Evolutionary conservation across 2,888 invertebrate genomes (phyloP).

Genomic region (Scrobipalpa atriplicella): DNA sequence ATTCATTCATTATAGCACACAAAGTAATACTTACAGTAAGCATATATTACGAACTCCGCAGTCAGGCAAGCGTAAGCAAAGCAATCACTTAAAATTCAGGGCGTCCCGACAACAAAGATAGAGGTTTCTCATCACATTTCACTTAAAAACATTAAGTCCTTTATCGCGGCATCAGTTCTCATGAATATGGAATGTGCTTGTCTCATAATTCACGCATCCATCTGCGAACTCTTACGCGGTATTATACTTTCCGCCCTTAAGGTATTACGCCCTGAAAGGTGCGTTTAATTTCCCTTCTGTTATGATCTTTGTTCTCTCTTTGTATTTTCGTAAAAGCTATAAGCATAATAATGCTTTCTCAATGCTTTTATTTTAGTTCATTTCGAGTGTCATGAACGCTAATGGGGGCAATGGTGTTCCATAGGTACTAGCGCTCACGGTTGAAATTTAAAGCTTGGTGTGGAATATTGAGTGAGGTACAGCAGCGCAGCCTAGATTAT

Average conservation of each 20-base stretch:
- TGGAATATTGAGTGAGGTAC: no score
- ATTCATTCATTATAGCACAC: conserved; percentile 28
- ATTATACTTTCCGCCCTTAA: conserved; percentile 35
- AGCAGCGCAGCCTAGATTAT: no score
- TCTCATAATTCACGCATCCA: conserved; percentile 47
- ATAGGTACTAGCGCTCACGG: no score
- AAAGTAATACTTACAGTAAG: conserved; percentile 1
- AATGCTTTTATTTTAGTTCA: no score
- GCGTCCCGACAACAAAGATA: conserved; percentile 12
- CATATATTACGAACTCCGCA: neutral
- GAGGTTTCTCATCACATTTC: conserved; percentile 40
- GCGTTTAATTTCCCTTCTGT: conserved; percentile 4
- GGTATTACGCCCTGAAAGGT: conserved; percentile 34
- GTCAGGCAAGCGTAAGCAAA: neutral
- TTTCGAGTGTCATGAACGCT: no score
- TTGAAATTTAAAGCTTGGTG: no score
- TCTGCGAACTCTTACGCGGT: conserved; percentile 43
- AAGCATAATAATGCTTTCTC: neutral
- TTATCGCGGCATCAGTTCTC: conserved; percentile 39
- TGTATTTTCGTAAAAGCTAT: neutral
- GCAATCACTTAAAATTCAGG: conserved; percentile 10
- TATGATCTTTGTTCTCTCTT: neutral
- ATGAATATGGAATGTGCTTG: conserved; percentile 51
- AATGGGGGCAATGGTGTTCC: no score
- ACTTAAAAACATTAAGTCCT: conserved; percentile 47